These are phyloP conservation scores for Chloropsis hardwickii DNA, from an alignment of 2,113 vertebrate genomes.

Conservation along the genomic window DNA sequence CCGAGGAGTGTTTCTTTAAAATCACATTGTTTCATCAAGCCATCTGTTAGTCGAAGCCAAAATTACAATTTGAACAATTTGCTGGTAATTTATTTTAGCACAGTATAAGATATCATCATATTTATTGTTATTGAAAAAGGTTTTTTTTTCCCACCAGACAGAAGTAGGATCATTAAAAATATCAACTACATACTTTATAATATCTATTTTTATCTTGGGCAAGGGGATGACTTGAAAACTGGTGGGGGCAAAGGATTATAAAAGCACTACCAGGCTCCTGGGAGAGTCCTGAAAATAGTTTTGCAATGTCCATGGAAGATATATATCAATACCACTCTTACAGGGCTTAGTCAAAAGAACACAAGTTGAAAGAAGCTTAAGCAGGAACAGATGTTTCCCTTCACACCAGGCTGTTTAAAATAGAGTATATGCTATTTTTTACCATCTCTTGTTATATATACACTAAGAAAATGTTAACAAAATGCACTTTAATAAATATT, in stretches of 20 bases:
- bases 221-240: conserved; percentile 32
- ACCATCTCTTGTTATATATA: conserved; percentile 56
- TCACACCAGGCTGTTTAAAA: conserved; percentile 67
- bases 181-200: background rate
- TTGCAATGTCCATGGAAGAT: conserved; percentile 51
- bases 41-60: background rate
- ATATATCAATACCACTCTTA: conserved; percentile 57
- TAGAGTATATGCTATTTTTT: conserved; percentile 47
- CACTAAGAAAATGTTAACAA: conserved; percentile 60
- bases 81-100: background rate
- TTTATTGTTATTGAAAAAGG: background rate
- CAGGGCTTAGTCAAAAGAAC: conserved; percentile 54
- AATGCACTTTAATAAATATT: conserved; percentile 61
- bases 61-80: conserved; percentile 10
- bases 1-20: background rate
- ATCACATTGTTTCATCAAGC: conserved; percentile 7
- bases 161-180: background rate
- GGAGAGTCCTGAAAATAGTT: conserved; percentile 62
- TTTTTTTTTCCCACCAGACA: conserved; percentile 2
- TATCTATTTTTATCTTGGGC: conserved; percentile 39
- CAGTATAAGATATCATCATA: background rate
- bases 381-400: conserved; percentile 73
- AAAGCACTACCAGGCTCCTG: conserved; percentile 52
- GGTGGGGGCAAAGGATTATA: conserved; percentile 47
- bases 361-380: conserved; percentile 62